Evolutionary conservation across 2,797 vertebrate genomes (phyloP), one percentile per base, ranked within the genome.

Genomic region (Heterohyrax brucei): DNA sequence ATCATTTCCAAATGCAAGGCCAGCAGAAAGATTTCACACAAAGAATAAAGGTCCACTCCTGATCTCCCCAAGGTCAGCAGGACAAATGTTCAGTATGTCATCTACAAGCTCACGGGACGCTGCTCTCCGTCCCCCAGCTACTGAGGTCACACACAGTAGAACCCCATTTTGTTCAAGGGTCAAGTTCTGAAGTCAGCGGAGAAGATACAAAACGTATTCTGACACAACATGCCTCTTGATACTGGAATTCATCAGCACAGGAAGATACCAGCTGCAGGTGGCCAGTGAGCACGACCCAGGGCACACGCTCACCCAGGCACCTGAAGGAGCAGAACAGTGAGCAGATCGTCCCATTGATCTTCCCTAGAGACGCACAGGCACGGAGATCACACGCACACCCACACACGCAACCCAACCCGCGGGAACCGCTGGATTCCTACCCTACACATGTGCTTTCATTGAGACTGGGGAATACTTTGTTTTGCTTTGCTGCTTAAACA

Each of bases 271-370:
- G n/a, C 70, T 26, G 48, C 10, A 28, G 56, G 24, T 1, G 13
- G 61, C 53, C 26, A 53, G 12, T 14, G n/a, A 53, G 22, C 61
- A 61, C 0, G 1, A 1, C 76, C 21, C 8, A 21, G 70, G 50
- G 22, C 0, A 1, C 1, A 33, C 7, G 0, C 3, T 44, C 68
- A 68, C 19, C 50, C 21, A 13, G 78, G 66, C 73, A 50, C 30
- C 10, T 26, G 59, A 28, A 26, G 0, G 13, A 64, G 24, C 0
- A 1, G 59, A 28, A 53, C 3, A 72, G 10, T 1, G 22, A 61
- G 56, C 30, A 26, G 48, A 39, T 3, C 7, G 3, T 19, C 14
- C 26, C 14, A 9, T 3, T 33, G 14, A 12, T 9, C 10, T 0
- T 4, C 62, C 9, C 61, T 0, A 10, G 22, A 46, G 8, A 9